Conservation (phyloP, 2,888 invertebrate genomes). For the Malacosoma neustria region DNA sequence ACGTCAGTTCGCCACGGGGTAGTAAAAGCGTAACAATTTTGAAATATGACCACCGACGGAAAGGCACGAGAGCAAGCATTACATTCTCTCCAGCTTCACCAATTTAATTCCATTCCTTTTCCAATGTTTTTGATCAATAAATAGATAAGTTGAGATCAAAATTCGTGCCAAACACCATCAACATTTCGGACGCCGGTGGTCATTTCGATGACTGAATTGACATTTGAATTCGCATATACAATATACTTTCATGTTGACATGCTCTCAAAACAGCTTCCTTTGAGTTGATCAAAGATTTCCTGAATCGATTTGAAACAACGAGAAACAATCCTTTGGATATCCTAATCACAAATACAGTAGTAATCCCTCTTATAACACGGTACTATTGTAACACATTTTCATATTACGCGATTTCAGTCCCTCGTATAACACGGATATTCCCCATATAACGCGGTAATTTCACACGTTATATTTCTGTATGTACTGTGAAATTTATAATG, state of each 20-base stretch:
- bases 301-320: neutral
- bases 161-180: conserved; percentile 51
- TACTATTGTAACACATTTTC: no score
- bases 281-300: neutral
- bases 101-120: conserved; percentile 29
- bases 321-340: no score
- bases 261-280: neutral
- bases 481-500: no score
- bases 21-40: conserved; percentile 36
- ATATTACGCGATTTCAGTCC: no score
- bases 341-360: no score
- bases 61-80: conserved; percentile 65
- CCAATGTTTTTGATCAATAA: conserved; percentile 17
- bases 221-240: conserved; percentile 10
- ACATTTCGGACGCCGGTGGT: conserved; percentile 45
- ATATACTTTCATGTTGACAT: conserved; percentile 7
- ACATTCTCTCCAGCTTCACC: conserved; percentile 35
- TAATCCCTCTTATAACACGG: no score
- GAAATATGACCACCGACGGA: conserved; percentile 42
- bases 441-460: no score
- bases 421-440: no score
- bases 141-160: conserved; percentile 37
- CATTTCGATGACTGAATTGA: conserved; percentile 37
- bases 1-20: conserved; percentile 30
- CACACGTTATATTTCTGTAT: no score